Conservation (phyloP, 2,888 invertebrate species). For the Tetragnatha montana region DNA sequence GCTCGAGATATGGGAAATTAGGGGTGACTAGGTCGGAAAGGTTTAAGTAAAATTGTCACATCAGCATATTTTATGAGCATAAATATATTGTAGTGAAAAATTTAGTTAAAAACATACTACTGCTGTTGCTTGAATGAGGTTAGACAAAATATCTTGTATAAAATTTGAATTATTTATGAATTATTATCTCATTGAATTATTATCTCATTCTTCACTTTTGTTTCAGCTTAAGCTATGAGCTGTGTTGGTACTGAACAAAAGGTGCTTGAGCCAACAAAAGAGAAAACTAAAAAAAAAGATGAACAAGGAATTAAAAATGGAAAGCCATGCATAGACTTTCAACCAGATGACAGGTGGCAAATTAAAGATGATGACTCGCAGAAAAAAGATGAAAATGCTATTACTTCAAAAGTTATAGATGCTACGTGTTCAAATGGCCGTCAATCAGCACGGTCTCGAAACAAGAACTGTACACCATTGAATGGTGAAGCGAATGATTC, state of each 20-base stretch:
- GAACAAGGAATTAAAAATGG: conserved; percentile 14
- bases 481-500: conserved; percentile 53
- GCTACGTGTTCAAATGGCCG: conserved; percentile 47
- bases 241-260: conserved; percentile 42
- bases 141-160: too few relatives aligned
- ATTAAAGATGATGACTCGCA: conserved; percentile 60
- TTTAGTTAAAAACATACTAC: too few relatives aligned
- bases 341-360: conserved; percentile 71
- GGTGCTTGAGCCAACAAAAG: conserved; percentile 20
- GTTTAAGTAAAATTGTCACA: too few relatives aligned
- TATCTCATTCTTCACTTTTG: neutral
- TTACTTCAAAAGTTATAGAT: conserved; percentile 25
- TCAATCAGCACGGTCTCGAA: conserved; percentile 30
- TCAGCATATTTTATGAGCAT: too few relatives aligned
- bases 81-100: too few relatives aligned
- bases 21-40: too few relatives aligned
- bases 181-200: too few relatives aligned
- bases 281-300: conserved; percentile 16
- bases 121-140: too few relatives aligned
- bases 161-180: too few relatives aligned
- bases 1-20: too few relatives aligned
- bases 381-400: conserved; percentile 16
- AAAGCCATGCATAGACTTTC: conserved; percentile 71
- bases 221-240: conserved; percentile 64
- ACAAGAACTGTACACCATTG: conserved; percentile 22